phyloP scores from a whole-genome alignment of 2,113 vertebrate genomes.

The Corvus moneduloides region DNA sequence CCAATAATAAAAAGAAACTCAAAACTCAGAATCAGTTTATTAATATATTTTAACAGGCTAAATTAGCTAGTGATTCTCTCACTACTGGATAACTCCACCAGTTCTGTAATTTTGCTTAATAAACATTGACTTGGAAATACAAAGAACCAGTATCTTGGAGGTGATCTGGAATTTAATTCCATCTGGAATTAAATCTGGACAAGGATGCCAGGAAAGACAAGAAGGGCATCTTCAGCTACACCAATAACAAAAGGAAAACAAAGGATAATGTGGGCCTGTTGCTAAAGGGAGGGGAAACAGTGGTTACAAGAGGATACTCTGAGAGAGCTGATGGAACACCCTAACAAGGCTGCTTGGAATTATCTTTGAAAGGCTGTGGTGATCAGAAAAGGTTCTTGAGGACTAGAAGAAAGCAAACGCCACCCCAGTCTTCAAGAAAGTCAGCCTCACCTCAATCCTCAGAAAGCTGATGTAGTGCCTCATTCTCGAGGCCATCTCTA shows the following conservation, averaged over 20 bases:
- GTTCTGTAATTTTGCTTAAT: not conserved
- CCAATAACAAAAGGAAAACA: not conserved
- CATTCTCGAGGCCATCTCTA: not conserved
- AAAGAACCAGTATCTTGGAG: not conserved
- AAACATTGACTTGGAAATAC: not conserved
- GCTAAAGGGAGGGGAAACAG: not conserved
- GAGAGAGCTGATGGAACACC: not conserved
- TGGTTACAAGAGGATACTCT: not conserved
- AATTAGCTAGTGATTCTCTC: not conserved
- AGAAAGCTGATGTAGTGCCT: not conserved
- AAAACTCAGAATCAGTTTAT: not conserved
- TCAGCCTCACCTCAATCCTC: not conserved
- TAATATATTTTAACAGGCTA: not conserved
- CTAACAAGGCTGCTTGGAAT: not conserved
- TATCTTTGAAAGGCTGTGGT: not conserved
- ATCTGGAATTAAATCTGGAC: not conserved
- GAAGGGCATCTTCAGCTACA: not conserved
- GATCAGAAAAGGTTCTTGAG: not conserved
- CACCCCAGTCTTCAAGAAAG: accelerated
- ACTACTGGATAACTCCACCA: not conserved
- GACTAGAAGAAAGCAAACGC: not conserved
- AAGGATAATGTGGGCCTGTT: not conserved
- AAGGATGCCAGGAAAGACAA: not conserved
- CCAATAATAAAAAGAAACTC: not conserved
- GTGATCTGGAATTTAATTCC: not conserved